Evolutionary conservation across 1,140 invertebrate genomes (phyloP).

Genomic region (Batillaria attramentaria): DNA sequence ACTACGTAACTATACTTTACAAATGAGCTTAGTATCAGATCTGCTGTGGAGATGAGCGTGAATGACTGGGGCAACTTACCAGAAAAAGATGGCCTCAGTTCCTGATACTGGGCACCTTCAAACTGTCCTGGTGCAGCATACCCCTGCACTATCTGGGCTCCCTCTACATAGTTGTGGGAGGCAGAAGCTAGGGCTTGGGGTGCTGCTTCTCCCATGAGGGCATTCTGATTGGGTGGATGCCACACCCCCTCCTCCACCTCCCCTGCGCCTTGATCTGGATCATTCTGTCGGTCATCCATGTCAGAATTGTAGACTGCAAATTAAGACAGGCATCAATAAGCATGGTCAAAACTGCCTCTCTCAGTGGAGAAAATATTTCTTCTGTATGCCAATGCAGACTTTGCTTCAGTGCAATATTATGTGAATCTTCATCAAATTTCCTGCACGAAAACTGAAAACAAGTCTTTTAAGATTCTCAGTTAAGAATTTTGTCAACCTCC

Average conservation of each 20-base stretch:
- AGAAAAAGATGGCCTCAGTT: slow-evolving; percentile 34
- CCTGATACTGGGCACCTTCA: slow-evolving; percentile 29
- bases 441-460: too few relatives aligned
- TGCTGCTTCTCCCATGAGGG: slow-evolving; percentile 17
- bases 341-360: background rate
- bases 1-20: background rate
- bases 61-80: slow-evolving; percentile 6
- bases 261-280: slow-evolving; percentile 21
- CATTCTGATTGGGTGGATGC: slow-evolving; percentile 29
- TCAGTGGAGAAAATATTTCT: background rate
- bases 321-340: background rate
- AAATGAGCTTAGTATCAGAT: background rate
- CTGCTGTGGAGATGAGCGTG: background rate
- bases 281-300: slow-evolving; percentile 26
- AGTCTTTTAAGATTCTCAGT: too few relatives aligned
- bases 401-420: background rate
- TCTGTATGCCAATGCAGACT: background rate
- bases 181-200: slow-evolving; percentile 1
- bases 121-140: slow-evolving; percentile 14
- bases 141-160: slow-evolving; percentile 8
- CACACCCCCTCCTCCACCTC: slow-evolving; percentile 30
- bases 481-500: too few relatives aligned
- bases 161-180: slow-evolving; percentile 24
- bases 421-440: background rate
- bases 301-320: background rate